Percentiles rank a stretch among this genome's conserved stretches.
phyloP scores from a whole-genome alignment of 2,888 invertebrate species.

The Troglohyphantes excavatus region DNA sequence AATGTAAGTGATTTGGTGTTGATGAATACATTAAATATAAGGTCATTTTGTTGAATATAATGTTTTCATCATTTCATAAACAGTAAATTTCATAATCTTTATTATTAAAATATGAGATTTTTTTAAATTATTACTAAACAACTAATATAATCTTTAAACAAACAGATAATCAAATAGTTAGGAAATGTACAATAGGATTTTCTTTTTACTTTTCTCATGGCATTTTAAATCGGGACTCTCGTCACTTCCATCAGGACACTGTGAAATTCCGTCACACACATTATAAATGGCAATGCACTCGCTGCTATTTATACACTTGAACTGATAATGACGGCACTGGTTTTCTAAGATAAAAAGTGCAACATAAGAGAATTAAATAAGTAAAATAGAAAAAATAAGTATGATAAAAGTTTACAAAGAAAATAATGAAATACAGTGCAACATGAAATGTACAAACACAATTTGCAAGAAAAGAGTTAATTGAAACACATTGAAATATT shows the following conservation, averaged over 20 bases:
- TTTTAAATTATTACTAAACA: neutral
- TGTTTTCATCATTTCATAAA: too few relatives aligned
- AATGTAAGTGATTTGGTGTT: too few relatives aligned
- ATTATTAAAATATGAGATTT: neutral
- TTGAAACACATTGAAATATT: too few relatives aligned
- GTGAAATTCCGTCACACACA: constrained; percentile 95
- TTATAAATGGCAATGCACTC: constrained; percentile 98
- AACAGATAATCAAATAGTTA: neutral
- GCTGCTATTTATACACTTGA: constrained; percentile 91
- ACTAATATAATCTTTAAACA: neutral
- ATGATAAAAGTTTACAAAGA: too few relatives aligned
- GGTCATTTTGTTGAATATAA: too few relatives aligned
- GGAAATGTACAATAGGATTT: neutral
- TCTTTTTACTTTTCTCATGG: constrained; percentile 83
- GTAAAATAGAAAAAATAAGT: too few relatives aligned
- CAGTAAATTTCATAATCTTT: neutral
- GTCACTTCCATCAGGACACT: constrained; percentile 94
- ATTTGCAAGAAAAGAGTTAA: too few relatives aligned
- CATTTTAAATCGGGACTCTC: constrained; percentile 93
- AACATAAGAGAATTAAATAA: too few relatives aligned
- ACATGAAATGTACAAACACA: too few relatives aligned
- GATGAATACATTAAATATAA: too few relatives aligned
- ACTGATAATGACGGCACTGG: constrained; percentile 91
- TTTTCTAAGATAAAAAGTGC: constrained; percentile 69
- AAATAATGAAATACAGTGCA: too few relatives aligned